phyloP scores from a whole-genome alignment of 2,888 invertebrate species.

The Terebella lapidaria region DNA sequence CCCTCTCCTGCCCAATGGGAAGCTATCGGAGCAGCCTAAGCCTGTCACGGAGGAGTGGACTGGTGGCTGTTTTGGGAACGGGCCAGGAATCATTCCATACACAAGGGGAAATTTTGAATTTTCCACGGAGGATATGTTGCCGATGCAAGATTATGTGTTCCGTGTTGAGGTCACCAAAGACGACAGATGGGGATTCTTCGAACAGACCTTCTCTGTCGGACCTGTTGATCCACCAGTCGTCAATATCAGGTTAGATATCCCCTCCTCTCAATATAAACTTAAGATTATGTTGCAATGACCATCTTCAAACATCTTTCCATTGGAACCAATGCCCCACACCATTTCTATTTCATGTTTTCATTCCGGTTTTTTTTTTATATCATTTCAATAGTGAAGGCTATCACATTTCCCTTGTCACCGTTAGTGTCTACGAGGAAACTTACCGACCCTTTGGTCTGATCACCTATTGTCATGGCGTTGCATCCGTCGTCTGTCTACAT shows the following conservation, averaged over 20 bases:
- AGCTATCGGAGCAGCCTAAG: background rate
- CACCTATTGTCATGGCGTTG: too few relatives aligned
- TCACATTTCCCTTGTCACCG: too few relatives aligned
- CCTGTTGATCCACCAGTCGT: slow-evolving; percentile 1
- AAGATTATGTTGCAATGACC: too few relatives aligned
- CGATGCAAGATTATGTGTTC: background rate
- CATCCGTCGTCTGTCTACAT: too few relatives aligned
- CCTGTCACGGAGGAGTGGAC: slow-evolving; percentile 14
- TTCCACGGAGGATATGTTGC: background rate
- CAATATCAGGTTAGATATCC: slow-evolving; percentile 2
- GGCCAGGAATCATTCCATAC: background rate
- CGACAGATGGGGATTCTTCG: background rate
- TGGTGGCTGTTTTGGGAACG: slow-evolving; percentile 18
- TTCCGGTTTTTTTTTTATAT: too few relatives aligned
- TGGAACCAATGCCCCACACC: too few relatives aligned
- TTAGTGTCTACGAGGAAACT: too few relatives aligned
- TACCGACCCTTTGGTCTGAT: too few relatives aligned
- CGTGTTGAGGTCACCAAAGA: background rate
- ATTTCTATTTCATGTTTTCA: too few relatives aligned
- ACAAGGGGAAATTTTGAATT: background rate
- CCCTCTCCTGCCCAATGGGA: background rate
- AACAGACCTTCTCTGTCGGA: background rate
- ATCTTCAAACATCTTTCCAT: too few relatives aligned
- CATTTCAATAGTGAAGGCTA: too few relatives aligned
- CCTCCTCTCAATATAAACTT: too few relatives aligned